Evolutionary conservation across 2,113 vertebrate species (phyloP), one percentile per base, ranked within the genome.

Genomic region (Pseudorasbora parva): DNA sequence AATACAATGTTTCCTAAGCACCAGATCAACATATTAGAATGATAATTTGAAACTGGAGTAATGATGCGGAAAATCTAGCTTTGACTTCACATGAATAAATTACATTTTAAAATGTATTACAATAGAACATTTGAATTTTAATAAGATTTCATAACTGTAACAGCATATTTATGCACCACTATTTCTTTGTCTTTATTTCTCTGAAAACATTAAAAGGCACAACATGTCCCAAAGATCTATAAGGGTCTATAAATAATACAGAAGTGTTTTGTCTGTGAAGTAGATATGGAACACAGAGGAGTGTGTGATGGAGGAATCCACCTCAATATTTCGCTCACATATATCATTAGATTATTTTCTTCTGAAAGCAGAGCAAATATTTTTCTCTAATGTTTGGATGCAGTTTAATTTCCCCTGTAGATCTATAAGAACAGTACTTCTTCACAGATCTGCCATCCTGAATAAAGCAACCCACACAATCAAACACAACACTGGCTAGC

Each of bases 231-330:
- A 11, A 30, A 71, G 62, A 45, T 5, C 27, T 17, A 4, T 33
- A 33, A 33, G 17, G 25, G 73, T 72, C 56, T 23, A 75, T 85
- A 41, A 85, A 81, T 75, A 81, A 76, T 57, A 56, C 9, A 81
- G 30, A 81, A 15, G 59, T 56, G 5, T 85, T 68, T 73, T 51
- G 57, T 74, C 83, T 81, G 30, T 85, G 41, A 69, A 66, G 62
- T 33, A 66, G 62, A 54, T 54, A 21, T 54, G 57, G n/a, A 60
- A 60, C n/a, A 60, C 57, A 72, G 49, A 77, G 27, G 27, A 54
- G 6, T 21, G 47, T 10, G 5, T 37, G 73, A 56, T 76, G 74
- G 21, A 59, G 21, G 5, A 77, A 57, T 54, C 21, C 54, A 41
- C 74, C 27, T 56, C 21, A 7, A 21, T 57, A 11, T 77, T 30